A percentile compares a stretch with the other conserved stretches of the same genome.
Evolutionary conservation across 2,797 vertebrate species (phyloP).

Genomic region (Lacerta bilineata): DNA sequence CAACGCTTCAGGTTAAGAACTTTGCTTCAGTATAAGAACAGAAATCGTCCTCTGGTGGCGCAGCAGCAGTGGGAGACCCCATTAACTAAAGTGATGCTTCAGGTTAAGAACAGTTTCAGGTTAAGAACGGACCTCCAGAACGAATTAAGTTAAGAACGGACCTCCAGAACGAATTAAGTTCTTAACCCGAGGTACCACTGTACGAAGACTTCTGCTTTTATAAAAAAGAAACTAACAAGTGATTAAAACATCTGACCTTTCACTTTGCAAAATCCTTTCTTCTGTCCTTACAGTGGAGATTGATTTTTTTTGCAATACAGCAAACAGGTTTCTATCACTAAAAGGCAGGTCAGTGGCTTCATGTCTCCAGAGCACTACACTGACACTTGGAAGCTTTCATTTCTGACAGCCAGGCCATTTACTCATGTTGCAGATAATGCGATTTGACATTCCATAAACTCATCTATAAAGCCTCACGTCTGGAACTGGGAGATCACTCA

Average conservation of each 20-base stretch:
- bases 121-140: too few species aligned
- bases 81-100: too few species aligned
- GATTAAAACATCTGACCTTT: constrained; percentile 53
- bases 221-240: neutral
- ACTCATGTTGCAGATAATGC: constrained; percentile 54
- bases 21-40: too few species aligned
- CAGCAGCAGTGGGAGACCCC: too few species aligned
- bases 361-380: constrained; percentile 39
- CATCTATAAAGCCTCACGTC: constrained; percentile 48
- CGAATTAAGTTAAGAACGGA: too few species aligned
- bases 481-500: neutral
- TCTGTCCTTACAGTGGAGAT: neutral
- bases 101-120: too few species aligned
- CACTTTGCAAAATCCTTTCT: constrained; percentile 26
- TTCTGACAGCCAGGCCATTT: constrained; percentile 59
- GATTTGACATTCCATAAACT: constrained; percentile 66
- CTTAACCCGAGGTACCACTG: too few species aligned
- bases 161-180: too few species aligned
- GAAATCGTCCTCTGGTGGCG: too few species aligned
- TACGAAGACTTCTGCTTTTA: neutral
- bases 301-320: constrained; percentile 56
- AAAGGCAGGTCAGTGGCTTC: constrained; percentile 50
- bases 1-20: too few species aligned
- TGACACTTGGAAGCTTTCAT: constrained; percentile 60
- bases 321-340: constrained; percentile 51